A percentile compares a stretch with the other conserved stretches of the same genome.
phyloP scores from a whole-genome alignment of 2,113 vertebrate species.

The Thryonomys swinderianus region DNA sequence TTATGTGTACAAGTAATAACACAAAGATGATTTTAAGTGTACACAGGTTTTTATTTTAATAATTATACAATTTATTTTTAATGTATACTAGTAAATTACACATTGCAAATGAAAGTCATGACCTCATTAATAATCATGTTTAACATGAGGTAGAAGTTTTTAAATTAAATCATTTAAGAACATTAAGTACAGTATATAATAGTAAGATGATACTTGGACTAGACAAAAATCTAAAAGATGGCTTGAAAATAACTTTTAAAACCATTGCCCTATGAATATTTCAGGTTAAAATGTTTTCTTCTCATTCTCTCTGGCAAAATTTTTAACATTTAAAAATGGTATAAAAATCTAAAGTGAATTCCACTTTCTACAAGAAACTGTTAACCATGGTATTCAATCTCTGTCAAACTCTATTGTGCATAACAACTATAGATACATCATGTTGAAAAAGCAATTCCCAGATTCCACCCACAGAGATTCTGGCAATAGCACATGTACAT shows the following conservation, averaged over 20 bases:
- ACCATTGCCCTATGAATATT: not conserved
- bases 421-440: not conserved
- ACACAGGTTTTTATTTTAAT: conserved; percentile 38
- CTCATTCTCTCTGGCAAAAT: conserved; percentile 7
- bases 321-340: conserved; percentile 9
- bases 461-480: not conserved
- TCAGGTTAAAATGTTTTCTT: not conserved
- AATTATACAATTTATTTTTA: conserved; percentile 16
- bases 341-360: not conserved
- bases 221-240: conserved; percentile 4
- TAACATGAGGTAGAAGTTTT: not conserved
- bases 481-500: not conserved
- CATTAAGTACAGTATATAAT: not conserved
- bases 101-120: conserved; percentile 30
- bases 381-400: not conserved
- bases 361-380: conserved; percentile 22
- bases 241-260: conserved; percentile 39
- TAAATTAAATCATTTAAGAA: not conserved
- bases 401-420: not conserved
- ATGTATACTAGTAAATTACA: not conserved
- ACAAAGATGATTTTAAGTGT: conserved; percentile 25
- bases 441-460: conserved; percentile 5
- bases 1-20: not conserved
- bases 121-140: conserved; percentile 29
- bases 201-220: not conserved